Evolutionary conservation across 2,113 vertebrate species (phyloP), one percentile per base, ranked within the genome.

Genomic region (Camelus bactrianus): DNA sequence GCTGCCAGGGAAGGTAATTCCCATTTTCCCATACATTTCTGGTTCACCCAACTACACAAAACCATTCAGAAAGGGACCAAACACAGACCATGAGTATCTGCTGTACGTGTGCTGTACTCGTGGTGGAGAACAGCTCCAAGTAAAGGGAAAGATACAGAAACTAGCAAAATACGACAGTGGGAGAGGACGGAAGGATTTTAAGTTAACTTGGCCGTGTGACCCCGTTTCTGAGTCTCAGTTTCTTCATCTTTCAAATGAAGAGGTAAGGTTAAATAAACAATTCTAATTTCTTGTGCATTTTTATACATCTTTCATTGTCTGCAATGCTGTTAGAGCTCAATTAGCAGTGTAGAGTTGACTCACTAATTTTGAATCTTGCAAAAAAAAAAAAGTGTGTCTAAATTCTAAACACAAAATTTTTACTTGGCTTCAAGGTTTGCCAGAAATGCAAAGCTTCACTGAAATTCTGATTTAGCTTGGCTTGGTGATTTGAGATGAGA

Each of bases 391-490:
- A 48, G 52, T 86, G 58, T 83, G 20, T 82, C n/a, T 82, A 82
- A 91, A 82, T 35, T 4, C 54, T 81, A 82, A 72, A 35, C 28
- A 73, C 3, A 17, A 65, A 65, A 60, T 52, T 72, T 85, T 48
- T 96, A 35, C 28, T 83, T 67, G 35, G 56, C 28, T 86, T 86
- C 24, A 50, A 69, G 50, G 56, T 92, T 92, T 83, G 38, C n/a
- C 38, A 95, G 95, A 73, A 93, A 69, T 52, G 42, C n/a, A 73
- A 94, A 91, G 13, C 69, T 82, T 64, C 9, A 83, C 11, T 91
- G 67, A 81, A 85, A 97, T 92, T 86, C 67, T 77, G 22, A 69
- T 52, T 84, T 92, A 79, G 32, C 35, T 87, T 89, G 38, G 64
- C 62, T 64, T 95, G 75, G 75, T 58, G 32, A 75, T 73, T 89